Base-by-base conservation (phyloP, 2,797 vertebrate species). In the Scarus forsteni region DNA sequence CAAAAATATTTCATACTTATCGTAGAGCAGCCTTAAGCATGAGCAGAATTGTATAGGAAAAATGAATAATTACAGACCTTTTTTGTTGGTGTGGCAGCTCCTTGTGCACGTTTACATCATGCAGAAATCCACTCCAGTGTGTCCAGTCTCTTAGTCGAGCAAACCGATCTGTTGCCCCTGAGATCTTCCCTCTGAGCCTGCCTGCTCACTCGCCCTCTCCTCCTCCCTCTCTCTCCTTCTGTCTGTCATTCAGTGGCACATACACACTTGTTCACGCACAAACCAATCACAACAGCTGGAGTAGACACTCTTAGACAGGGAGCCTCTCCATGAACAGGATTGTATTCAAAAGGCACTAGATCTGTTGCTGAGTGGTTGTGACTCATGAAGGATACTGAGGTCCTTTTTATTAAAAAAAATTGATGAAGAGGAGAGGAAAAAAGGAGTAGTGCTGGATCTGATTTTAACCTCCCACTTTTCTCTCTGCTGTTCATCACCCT, bases 81-180 rank as follows among this genome's bases (percentile, higher is more conserved):
- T 79, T 44, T 3, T 12, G n/a, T 27, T 27, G 27, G 45, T 77
- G 50, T 49, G 54, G 73, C 74, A 27, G 77, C 50, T 82, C 61
- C 65, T 73, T 44, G 59, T 36, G 79, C 4, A 3, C 15, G 11
- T 46, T 89, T 84, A 92, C 64, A 53, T 89, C 35, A 54, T 70
- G 81, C 82, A 80, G 82, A 88, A 85, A 92, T 89, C 87, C 88
- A 88, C 90, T 67, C 80, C 51, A 78, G 67, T 70, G 53, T 53
- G 67, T 85, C 76, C 73, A 70, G 77, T 82, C 73, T 85, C 64
- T 62, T 70, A 81, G 80, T 71, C 27, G 48, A 75, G 72, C 75
- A 79, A 77, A 86, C 79, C 80, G 77, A 85, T 85, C 80, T 68
- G 81, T 68, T 80, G 73, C 88, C 77, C 79, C 75, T 6, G 60